Evolutionary conservation across 2,888 invertebrate genomes (phyloP), one percentile per base, ranked within the genome.

Genomic region (Steinernema scapterisci): DNA sequence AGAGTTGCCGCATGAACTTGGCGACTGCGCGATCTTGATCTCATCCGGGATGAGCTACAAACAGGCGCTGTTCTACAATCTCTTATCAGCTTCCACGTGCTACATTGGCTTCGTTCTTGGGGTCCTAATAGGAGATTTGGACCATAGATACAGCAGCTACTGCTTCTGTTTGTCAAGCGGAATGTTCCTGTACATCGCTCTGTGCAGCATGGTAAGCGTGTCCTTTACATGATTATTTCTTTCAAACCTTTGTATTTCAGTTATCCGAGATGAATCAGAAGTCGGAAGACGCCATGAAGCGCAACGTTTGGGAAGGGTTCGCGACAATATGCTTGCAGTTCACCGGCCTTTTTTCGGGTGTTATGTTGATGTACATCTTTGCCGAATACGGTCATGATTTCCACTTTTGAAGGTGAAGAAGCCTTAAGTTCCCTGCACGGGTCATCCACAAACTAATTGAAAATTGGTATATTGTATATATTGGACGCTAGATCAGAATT

Each of bases 1-100:
- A 86, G 91, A 91, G 82, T 88, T 91, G 75, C 91, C 91, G 1
- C 91, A 91, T 86, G 91, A 91, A 85, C 85, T 91, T 73, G 91
- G 91, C 48, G 91, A 91, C 84, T 90, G 91, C 83, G 91, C 91
- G 16, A 90, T 91, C 52, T 87, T 91, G 54, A 87, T 91, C 27
- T 90, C 90, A 77, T 89, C 91, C 46, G 91, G 91, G 16, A 89
- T 91, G 89, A 88, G 89, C 1, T 75, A 63, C 63, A 63, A 63
- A 19, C 63, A 63, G 27, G 63, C 63, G 31, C 31, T 91, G 90
- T 63, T 91, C 90, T 78, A 90, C 91, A 0, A 86, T 91, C 31
- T 89, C 91, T 79, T 90, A 91, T 81, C 89, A 91, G 7, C 89
- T 91, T 51, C 91, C 91, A 72, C 91, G 91, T 89, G 91, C 89